Percentiles rank a stretch among this genome's conserved stretches.
These are phyloP conservation scores for Macropus fuliginosus DNA, from an alignment of 2,797 vertebrate species.

Conservation along the genomic window DNA sequence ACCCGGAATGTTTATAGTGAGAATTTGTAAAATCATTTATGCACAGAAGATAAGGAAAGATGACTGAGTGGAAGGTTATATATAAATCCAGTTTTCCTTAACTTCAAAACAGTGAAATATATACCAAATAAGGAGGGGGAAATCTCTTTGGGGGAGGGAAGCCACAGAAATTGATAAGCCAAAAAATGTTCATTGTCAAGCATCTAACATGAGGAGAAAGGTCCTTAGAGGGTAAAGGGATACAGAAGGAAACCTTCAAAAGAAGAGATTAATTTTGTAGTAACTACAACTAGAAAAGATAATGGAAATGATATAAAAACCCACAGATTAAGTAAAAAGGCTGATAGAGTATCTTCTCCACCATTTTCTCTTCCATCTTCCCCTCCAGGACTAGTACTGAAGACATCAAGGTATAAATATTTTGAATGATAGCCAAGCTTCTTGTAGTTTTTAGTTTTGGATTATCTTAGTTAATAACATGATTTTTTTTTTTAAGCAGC, in stretches of 20 bases:
- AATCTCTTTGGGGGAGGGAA: not conserved
- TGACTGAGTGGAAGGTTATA: slow-evolving; percentile 49
- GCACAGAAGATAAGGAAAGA: not conserved
- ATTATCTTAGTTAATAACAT: not conserved
- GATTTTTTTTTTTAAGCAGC: not conserved
- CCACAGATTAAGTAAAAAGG: not conserved
- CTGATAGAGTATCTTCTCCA: not conserved
- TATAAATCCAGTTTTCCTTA: slow-evolving; percentile 66
- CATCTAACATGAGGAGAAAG: not conserved
- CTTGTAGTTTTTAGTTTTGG: not conserved
- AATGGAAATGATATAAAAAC: not conserved
- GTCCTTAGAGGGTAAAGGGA: not conserved
- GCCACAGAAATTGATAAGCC: not conserved
- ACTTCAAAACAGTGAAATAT: slow-evolving; percentile 58
- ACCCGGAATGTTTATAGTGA: not conserved
- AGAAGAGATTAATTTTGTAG: not conserved
- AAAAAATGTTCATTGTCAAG: not conserved
- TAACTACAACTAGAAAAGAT: not conserved
- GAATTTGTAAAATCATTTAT: slow-evolving; percentile 64
- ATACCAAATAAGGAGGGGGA: slow-evolving; percentile 28
- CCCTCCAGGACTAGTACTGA: not conserved
- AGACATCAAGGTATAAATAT: not conserved
- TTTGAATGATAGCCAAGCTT: not conserved
- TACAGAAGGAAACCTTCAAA: not conserved
- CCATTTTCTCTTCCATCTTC: not conserved